phyloP scores from a whole-genome alignment of 2,797 vertebrate genomes.

The Natrix natrix region DNA sequence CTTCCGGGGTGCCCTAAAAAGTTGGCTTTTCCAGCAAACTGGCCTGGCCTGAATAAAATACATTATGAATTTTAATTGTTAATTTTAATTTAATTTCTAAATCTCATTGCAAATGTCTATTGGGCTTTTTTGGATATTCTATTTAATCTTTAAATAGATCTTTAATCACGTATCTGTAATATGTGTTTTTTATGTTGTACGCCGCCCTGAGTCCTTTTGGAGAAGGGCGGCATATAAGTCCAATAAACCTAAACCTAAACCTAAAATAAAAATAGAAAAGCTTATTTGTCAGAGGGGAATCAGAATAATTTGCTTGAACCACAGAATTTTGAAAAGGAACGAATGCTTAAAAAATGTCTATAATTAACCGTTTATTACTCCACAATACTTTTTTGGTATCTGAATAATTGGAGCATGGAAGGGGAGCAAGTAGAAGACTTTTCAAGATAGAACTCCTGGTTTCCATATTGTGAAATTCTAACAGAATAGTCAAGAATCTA shows the following conservation, averaged over 20 bases:
- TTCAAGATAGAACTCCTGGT: neutral
- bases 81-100: too few species aligned
- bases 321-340: constrained; percentile 80
- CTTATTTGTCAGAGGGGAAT: constrained; percentile 38
- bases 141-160: too few species aligned
- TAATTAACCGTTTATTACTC: constrained; percentile 71
- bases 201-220: too few species aligned
- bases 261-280: neutral
- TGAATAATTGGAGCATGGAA: neutral
- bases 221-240: neutral
- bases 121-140: too few species aligned
- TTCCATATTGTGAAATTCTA: neutral
- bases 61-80: too few species aligned
- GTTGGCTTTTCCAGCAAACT: too few species aligned
- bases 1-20: too few species aligned
- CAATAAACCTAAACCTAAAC: too few species aligned
- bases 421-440: neutral
- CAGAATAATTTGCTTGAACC: constrained; percentile 74
- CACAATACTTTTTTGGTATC: neutral
- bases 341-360: constrained; percentile 69
- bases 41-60: too few species aligned
- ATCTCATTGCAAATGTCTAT: too few species aligned
- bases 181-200: too few species aligned
- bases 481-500: neutral
- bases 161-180: too few species aligned